Percentiles rank a stretch among this genome's conserved stretches.
These are phyloP conservation scores for Polylopha cassiicola DNA, from an alignment of 2,888 invertebrate species.

Conservation along the genomic window DNA sequence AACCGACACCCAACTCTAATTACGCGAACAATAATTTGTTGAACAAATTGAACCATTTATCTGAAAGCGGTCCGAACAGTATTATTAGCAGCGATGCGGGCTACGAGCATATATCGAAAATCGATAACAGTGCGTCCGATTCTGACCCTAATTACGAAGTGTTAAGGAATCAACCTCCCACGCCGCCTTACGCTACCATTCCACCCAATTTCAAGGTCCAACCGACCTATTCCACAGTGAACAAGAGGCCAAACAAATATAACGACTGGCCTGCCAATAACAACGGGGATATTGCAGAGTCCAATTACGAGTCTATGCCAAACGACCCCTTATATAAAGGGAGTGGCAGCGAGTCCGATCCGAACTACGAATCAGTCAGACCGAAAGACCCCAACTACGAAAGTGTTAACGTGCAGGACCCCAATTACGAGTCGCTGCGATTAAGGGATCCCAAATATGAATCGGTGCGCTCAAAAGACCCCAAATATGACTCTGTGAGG, in stretches of 20 bases:
- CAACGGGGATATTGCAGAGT: slow-evolving; percentile 79
- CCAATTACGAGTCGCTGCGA: slow-evolving; percentile 81
- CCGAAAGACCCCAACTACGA: slow-evolving; percentile 83
- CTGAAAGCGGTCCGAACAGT: slow-evolving; percentile 78
- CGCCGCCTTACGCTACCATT: slow-evolving; percentile 69
- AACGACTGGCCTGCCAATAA: slow-evolving; percentile 74
- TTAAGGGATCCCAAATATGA: slow-evolving; percentile 83
- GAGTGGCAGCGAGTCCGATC: slow-evolving; percentile 85
- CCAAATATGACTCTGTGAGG: slow-evolving; percentile 78
- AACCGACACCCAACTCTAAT: slow-evolving; percentile 39
- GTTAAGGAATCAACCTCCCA: slow-evolving; percentile 76
- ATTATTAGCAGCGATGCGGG: slow-evolving; percentile 82
- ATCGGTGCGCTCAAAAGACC: slow-evolving; percentile 74
- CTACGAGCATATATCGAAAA: slow-evolving; percentile 81
- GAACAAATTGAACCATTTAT: slow-evolving; percentile 47
- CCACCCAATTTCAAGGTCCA: slow-evolving; percentile 61
- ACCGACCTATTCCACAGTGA: slow-evolving; percentile 76
- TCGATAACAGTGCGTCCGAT: slow-evolving; percentile 73
- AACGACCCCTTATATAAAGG: slow-evolving; percentile 77
- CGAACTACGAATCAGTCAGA: slow-evolving; percentile 82
- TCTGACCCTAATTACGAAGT: slow-evolving; percentile 90
- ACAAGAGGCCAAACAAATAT: slow-evolving; percentile 71
- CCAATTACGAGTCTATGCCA: slow-evolving; percentile 87
- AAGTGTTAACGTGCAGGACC: slow-evolving; percentile 81
- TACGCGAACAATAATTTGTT: slow-evolving; percentile 52